These are phyloP conservation scores for Zosterops borbonicus DNA, from an alignment of 2,113 vertebrate species.

Conservation along the genomic window DNA sequence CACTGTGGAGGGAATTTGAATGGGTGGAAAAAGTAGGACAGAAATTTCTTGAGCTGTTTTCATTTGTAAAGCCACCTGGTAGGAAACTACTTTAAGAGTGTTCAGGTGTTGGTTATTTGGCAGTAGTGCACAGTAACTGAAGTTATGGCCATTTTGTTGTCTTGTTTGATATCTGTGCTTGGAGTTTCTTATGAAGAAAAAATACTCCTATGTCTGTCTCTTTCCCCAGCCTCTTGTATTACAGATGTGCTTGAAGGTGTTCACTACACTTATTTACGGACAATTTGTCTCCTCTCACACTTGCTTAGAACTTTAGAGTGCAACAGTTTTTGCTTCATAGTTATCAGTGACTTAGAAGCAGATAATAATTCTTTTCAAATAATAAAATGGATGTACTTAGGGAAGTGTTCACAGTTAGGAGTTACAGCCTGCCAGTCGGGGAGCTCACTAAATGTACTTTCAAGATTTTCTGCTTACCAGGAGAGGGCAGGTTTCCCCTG, in stretches of 20 bases:
- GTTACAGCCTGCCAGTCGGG: background rate
- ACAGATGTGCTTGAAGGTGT: background rate
- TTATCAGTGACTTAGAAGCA: background rate
- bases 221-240: background rate
- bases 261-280: background rate
- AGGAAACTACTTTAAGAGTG: background rate
- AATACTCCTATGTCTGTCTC: background rate
- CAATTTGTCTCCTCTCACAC: background rate
- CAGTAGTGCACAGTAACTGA: background rate
- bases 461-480: background rate
- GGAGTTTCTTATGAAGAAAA: background rate
- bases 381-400: background rate
- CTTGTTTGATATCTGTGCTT: background rate
- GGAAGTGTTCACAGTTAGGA: background rate
- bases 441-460: background rate
- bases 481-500: constrained; percentile 21
- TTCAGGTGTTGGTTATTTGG: background rate
- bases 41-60: background rate
- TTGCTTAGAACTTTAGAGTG: background rate
- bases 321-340: background rate
- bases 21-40: background rate
- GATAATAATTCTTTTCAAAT: background rate
- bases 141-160: background rate
- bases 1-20: background rate
- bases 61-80: background rate